phyloP scores from a whole-genome alignment of 1,140 invertebrate genomes.

The Parapsyche elsis region DNA sequence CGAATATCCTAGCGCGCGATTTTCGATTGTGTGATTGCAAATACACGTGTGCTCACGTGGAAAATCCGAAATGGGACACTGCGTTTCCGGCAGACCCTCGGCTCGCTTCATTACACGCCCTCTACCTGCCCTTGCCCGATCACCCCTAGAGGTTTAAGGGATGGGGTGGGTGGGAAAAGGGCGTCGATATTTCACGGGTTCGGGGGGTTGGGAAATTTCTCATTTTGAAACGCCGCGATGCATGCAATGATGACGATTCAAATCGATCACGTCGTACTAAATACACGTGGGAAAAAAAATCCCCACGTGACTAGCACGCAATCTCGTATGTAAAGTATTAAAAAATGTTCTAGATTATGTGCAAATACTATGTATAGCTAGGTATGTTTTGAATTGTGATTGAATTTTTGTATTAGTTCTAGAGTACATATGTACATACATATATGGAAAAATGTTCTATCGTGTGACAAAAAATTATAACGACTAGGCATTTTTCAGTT shows the following conservation, averaged over 20 bases:
- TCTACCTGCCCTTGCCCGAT: neutral
- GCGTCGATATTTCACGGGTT: slow-evolving; percentile 8
- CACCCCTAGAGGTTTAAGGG: neutral
- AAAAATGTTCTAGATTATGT: too few relatives aligned
- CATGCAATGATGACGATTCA: slow-evolving; percentile 7
- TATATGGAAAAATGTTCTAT: too few relatives aligned
- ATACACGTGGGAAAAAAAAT: too few relatives aligned
- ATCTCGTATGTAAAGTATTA: too few relatives aligned
- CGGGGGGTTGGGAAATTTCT: neutral
- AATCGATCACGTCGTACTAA: too few relatives aligned
- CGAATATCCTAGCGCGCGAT: neutral
- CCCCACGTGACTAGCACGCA: too few relatives aligned
- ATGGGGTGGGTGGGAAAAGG: neutral
- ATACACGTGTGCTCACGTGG: slow-evolving; percentile 28
- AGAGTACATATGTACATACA: too few relatives aligned
- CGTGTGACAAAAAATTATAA: too few relatives aligned
- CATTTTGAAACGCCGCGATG: slow-evolving; percentile 28
- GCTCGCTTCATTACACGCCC: slow-evolving; percentile 21
- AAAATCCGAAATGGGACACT: slow-evolving; percentile 39
- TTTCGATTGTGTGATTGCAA: slow-evolving; percentile 32
- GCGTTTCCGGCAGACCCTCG: slow-evolving; percentile 28
- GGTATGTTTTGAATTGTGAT: too few relatives aligned
- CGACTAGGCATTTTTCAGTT: too few relatives aligned
- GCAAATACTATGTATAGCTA: too few relatives aligned
- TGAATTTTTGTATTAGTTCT: too few relatives aligned